Evolutionary conservation across 1,140 invertebrate species (phyloP), one percentile per base, ranked within the genome.

Genomic region (Drosophila setifemur): DNA sequence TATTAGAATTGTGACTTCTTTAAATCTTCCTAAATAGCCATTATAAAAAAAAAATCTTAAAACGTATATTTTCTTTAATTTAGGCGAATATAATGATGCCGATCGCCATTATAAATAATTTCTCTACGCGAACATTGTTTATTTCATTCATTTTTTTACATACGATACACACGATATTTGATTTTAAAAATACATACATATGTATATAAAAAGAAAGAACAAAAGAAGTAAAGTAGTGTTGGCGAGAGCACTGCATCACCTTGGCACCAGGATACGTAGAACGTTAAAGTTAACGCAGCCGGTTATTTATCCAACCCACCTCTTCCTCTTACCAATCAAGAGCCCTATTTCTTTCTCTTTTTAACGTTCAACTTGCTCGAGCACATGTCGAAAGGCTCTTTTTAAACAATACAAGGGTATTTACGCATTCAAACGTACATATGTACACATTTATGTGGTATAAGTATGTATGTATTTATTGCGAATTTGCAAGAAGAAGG

Each of bases 201-300:
- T 82, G 29, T 55, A 70, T 60, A 55, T 71, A 77, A 53, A 45
- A 47, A 69, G 28, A 63, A 29, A 45, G 39, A 54, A 76, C 67
- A 73, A 55, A 72, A 82, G 48, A 79, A 72, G 42, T 82, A 40
- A 76, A 82, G 72, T 82, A 81, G 77, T 77, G 58, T 81, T 8
- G 68, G 42, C 68, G 77, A 82, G 52, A 77, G 77, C 82, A 79
- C 76, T 81, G 77, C 75, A 74, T 82, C 77, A 76, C 76, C 76
- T 81, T 81, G 76, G 77, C 77, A 82, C 72, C 60, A 72, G 61
- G 58, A 53, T 66, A 58, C 45, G 61, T 37, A 40, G 53, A 40
- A 52, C 54, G 55, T 39, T 52, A 53, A 55, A 68, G 54, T 33
- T 58, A 47, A 42, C 52, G 33, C 55, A 82, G 78, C 77, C 77